A percentile compares a stretch with the other conserved stretches of the same genome.
Evolutionary conservation across 2,113 vertebrate species (phyloP).

Genomic region (Ailuropoda melanoleuca): DNA sequence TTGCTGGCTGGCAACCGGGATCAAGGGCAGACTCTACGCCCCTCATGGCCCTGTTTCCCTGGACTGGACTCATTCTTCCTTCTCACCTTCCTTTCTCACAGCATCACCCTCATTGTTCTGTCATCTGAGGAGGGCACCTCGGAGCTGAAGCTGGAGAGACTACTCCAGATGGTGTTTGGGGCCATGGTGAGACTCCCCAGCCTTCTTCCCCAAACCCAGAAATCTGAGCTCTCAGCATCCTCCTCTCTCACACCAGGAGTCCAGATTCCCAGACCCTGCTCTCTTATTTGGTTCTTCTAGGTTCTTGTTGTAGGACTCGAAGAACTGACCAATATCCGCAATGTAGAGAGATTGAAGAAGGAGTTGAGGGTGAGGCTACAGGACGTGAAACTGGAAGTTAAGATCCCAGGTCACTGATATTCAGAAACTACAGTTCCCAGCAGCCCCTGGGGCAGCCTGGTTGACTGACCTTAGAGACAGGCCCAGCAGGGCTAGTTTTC

Average conservation of each 20-base stretch:
- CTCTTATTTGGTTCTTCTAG: slow-evolving; percentile 62
- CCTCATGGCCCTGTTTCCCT: not conserved
- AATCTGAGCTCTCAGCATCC: not conserved
- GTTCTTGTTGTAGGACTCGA: slow-evolving; percentile 92
- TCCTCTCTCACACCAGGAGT: not conserved
- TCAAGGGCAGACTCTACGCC: not conserved
- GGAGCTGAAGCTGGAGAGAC: slow-evolving; percentile 85
- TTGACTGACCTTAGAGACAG: not conserved
- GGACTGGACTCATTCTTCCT: not conserved
- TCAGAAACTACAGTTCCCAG: not conserved
- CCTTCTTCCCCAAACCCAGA: not conserved
- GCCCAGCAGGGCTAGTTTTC: not conserved
- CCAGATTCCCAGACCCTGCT: not conserved
- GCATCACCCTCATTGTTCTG: slow-evolving; percentile 92
- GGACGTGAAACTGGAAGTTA: not conserved
- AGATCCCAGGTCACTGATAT: not conserved
- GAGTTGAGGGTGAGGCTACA: slow-evolving; percentile 85
- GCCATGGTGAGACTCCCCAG: slow-evolving; percentile 88
- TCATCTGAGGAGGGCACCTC: slow-evolving; percentile 82
- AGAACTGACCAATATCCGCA: slow-evolving; percentile 88
- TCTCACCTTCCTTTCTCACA: slow-evolving; percentile 63
- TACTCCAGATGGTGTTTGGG: slow-evolving; percentile 92
- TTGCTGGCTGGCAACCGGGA: not conserved
- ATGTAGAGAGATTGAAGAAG: slow-evolving; percentile 93
- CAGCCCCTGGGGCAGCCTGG: not conserved